These are phyloP conservation scores for Lindbergichthys nudifrons DNA, from an alignment of 2,797 vertebrate genomes.

Conservation along the genomic window DNA sequence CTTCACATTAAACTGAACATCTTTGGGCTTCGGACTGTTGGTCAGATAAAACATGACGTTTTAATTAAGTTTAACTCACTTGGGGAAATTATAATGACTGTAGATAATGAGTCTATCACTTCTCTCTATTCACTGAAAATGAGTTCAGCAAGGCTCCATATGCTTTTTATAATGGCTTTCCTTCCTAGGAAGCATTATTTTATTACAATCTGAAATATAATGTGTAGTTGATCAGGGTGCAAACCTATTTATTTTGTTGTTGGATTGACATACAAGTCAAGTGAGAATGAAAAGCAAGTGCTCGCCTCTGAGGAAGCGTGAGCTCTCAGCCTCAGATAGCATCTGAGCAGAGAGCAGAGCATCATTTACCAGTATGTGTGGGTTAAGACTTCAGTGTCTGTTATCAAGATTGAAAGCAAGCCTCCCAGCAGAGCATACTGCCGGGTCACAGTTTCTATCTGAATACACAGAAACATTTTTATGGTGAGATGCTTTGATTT, in stretches of 20 bases:
- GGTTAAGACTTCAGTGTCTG: slow-evolving; percentile 22
- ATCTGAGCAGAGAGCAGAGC: slow-evolving; percentile 38
- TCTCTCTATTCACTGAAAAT: no score
- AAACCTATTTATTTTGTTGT: not conserved
- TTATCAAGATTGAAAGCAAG: slow-evolving; percentile 63
- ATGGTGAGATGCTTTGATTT: slow-evolving; percentile 49
- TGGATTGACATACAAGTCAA: not conserved
- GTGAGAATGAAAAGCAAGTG: not conserved
- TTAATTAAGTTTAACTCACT: not conserved
- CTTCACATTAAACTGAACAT: not conserved
- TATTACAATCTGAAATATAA: not conserved
- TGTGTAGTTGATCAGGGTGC: no score
- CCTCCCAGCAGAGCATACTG: slow-evolving; percentile 4
- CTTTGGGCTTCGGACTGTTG: not conserved
- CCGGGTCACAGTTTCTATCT: slow-evolving; percentile 55
- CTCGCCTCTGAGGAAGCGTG: slow-evolving; percentile 12
- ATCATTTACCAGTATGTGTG: slow-evolving; percentile 55
- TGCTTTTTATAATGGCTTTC: not conserved
- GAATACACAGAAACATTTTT: slow-evolving; percentile 53
- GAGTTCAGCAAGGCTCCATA: not conserved
- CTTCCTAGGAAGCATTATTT: not conserved
- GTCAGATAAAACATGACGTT: not conserved
- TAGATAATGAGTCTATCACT: not conserved
- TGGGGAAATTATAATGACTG: not conserved
- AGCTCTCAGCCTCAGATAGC: slow-evolving; percentile 36